These are phyloP conservation scores for Archaeoteleia sp. DNA, from an alignment of 2,888 invertebrate species.

Conservation along the genomic window DNA sequence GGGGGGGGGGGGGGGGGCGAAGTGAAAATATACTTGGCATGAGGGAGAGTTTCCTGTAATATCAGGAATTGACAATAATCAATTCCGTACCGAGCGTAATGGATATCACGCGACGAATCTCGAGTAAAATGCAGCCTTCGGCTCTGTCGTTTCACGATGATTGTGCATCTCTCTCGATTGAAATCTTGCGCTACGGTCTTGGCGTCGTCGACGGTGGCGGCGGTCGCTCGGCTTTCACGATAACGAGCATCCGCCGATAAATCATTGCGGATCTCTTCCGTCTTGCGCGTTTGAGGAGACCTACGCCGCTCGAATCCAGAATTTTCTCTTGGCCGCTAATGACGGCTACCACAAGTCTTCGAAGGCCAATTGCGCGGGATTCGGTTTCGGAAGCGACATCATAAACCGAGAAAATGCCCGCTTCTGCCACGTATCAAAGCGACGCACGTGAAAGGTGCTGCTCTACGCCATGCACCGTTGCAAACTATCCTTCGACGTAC, in stretches of 20 bases:
- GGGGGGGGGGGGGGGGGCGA: too few relatives aligned
- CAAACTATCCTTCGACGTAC: slow-evolving; percentile 20
- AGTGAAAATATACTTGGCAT: too few relatives aligned
- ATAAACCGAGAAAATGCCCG: slow-evolving; percentile 49
- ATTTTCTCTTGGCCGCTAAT: slow-evolving; percentile 53
- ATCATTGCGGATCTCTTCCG: slow-evolving; percentile 66
- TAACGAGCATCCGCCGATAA: slow-evolving; percentile 71
- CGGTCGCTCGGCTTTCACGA: slow-evolving; percentile 64
- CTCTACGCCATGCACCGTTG: slow-evolving; percentile 16
- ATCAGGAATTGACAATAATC: slow-evolving; percentile 4
- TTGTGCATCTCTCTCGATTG: slow-evolving; percentile 43
- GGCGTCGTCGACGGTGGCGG: slow-evolving; percentile 25
- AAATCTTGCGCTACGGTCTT: slow-evolving; percentile 32
- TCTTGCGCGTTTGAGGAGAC: slow-evolving; percentile 49
- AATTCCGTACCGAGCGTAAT: background rate
- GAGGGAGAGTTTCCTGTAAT: background rate
- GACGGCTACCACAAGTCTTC: slow-evolving; percentile 42
- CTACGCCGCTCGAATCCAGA: slow-evolving; percentile 28
- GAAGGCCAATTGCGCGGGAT: slow-evolving; percentile 13
- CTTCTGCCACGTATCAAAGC: slow-evolving; percentile 25
- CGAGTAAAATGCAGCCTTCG: slow-evolving; percentile 33
- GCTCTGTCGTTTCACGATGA: slow-evolving; percentile 35
- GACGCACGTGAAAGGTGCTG: slow-evolving; percentile 62
- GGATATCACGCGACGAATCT: slow-evolving; percentile 34
- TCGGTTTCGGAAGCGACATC: slow-evolving; percentile 45